Evolutionary conservation across 2,797 vertebrate genomes (phyloP), one percentile per base, ranked within the genome.

Genomic region (Ispidina lecontei): DNA sequence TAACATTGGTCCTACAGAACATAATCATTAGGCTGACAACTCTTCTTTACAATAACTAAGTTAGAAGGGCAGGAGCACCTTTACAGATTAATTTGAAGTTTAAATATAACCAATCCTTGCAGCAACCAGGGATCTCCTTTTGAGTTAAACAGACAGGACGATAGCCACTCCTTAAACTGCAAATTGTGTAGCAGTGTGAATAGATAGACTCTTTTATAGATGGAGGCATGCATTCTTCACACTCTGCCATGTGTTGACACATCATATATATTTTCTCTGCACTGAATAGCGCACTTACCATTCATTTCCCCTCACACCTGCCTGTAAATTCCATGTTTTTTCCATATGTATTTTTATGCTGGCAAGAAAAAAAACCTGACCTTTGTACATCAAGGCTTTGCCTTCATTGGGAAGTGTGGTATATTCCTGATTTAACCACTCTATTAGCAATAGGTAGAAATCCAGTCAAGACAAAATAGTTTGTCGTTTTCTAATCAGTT

Each of bases 261-360:
- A 54, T 87, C 75, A 84, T 82, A 86, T 69, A 59, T 63, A 79
- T 87, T 86, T 91, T 90, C 44, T 86, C 54, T 89, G 71, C n/a
- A 68, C 46, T 89, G 56, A 93, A 78, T 46, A 84, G 26, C 52
- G 35, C 59, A 84, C 63, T 75, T 81, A 87, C 91, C 65, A 63
- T 59, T 94, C 79, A 87, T 87, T 94, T 97, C 55, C 63, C 46
- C 44, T 96, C 94, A 95, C 94, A 97, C 83, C 89, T 97, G 83
- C 79, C 63, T 95, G 70, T 76, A 94, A 94, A 75, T 77, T 89
- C 76, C 44, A 33, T 52, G 31, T 3, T 43, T 89, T 75, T 92
- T 86, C 85, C 88, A 93, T 80, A 43, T 95, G 92, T 82, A 77
- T 28, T 90, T 78, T 82, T 79, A 63, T 82, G 94, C 69, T 91